Percentiles rank a stretch among this genome's conserved stretches.
Evolutionary conservation across 2,113 vertebrate genomes (phyloP).

Genomic region (Pristiophorus japonicus): DNA sequence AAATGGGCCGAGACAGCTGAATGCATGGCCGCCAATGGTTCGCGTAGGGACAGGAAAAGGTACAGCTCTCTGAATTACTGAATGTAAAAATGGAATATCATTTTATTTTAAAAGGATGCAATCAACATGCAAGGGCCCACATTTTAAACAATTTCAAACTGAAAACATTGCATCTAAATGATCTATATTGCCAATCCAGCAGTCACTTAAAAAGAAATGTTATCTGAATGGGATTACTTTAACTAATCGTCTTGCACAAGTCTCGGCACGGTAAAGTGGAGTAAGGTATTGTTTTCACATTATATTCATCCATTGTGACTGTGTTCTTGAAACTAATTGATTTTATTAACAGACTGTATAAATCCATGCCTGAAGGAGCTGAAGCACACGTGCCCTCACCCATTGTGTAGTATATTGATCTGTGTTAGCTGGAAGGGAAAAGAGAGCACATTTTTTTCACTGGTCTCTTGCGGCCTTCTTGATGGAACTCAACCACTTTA

Average conservation of each 20-base stretch:
- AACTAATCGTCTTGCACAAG: neutral
- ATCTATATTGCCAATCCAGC: neutral
- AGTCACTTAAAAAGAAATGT: neutral
- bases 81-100: neutral
- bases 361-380: neutral
- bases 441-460: neutral
- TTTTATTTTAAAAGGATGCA: neutral
- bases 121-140: neutral
- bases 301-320: neutral
- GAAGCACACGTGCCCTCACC: neutral
- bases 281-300: neutral
- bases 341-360: neutral
- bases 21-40: neutral
- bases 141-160: neutral
- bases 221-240: neutral
- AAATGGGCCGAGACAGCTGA: neutral
- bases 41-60: neutral
- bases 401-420: neutral
- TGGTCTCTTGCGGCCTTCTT: neutral
- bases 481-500: neutral
- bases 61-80: neutral
- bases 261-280: neutral
- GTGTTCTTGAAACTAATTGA: neutral
- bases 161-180: neutral
- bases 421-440: neutral